Base-by-base conservation (phyloP, 2,797 vertebrate species). In the Spizella passerina region DNA sequence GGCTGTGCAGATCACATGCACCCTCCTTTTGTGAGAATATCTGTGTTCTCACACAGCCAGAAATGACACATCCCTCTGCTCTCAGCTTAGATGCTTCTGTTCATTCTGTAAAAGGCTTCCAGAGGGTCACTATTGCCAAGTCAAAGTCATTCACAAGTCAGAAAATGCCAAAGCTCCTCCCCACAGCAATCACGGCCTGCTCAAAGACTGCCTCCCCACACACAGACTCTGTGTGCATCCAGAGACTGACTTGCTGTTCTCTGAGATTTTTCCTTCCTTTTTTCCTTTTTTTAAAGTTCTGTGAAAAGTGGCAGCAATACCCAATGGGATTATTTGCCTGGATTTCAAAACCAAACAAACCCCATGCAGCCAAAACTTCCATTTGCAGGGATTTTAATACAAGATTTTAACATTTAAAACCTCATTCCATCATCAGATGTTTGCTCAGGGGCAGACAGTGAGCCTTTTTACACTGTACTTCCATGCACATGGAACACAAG, bases 351-450 rank as follows among this genome's bases (percentile, higher is more conserved):
- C 3, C 24, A 82, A 84, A 65, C n/a, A 65, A 82, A 47, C 22
- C 27, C 52, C 47, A 49, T 1, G 0, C 12, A 73, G 38, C 32
- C 44, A 70, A 38, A 87, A 63, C 26, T 86, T 52, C 26, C 4
- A n/a, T 53, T 82, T 86, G 53, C 23, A 63, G 22, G 49, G n/a
- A 59, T 78, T 80, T 79, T 38, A 77, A 88, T 26, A 38, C 38
- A 77, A 46, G 39, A 23, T 57, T 90, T 94, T 60, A 86, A 91
- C 23, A 65, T 38, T 73, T 53, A 38, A 72, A 75, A 55, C 49
- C 19, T 60, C 41, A 14, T 59, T 57, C 47, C 46, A 61, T 36
- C 69, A 68, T 16, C 38, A 56, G 17, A 30, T 0, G 0, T 56
- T 52, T 88, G 12, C 15, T 72, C 3, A 24, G 2, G 34, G 24